Conservation (phyloP, 2,888 invertebrate genomes). For the Polietes domitor region DNA sequence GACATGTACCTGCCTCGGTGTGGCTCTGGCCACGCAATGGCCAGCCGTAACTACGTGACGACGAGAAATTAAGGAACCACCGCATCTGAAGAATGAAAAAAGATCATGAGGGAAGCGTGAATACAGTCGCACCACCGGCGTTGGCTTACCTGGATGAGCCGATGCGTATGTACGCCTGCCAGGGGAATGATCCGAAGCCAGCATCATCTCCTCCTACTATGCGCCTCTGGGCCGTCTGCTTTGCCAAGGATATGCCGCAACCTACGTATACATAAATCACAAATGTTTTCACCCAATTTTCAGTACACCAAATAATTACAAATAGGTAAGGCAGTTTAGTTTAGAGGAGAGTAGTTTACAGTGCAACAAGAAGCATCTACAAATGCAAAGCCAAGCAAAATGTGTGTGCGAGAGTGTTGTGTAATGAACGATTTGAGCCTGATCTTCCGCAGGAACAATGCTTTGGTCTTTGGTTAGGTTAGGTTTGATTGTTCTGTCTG, state of each 20-base stretch:
- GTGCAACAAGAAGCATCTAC: constrained; percentile 49
- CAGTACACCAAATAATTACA: constrained; percentile 43
- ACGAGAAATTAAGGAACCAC: constrained; percentile 94
- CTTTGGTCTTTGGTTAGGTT: constrained; percentile 29
- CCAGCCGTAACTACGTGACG: constrained; percentile 96
- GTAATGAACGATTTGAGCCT: constrained; percentile 54
- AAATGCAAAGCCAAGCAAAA: constrained; percentile 44
- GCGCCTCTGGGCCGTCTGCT: constrained; percentile 92
- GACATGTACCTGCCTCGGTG: constrained; percentile 94
- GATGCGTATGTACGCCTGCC: constrained; percentile 97
- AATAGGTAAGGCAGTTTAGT: constrained; percentile 26
- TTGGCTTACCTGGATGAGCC: constrained; percentile 90
- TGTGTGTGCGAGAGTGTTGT: constrained; percentile 7
- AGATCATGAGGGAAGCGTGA: not conserved
- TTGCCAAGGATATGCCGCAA: constrained; percentile 92
- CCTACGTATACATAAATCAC: constrained; percentile 82
- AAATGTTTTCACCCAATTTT: constrained; percentile 40
- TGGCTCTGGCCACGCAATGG: constrained; percentile 95
- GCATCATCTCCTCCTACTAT: constrained; percentile 97
- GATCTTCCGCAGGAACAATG: constrained; percentile 65
- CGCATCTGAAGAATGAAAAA: constrained; percentile 84
- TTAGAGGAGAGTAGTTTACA: not conserved
- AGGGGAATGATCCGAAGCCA: constrained; percentile 96
- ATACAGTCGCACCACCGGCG: too few relatives aligned
- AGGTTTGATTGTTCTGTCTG: constrained; percentile 6